Conservation (phyloP, 2,113 vertebrate species). For the Cyanoderma ruficeps region DNA sequence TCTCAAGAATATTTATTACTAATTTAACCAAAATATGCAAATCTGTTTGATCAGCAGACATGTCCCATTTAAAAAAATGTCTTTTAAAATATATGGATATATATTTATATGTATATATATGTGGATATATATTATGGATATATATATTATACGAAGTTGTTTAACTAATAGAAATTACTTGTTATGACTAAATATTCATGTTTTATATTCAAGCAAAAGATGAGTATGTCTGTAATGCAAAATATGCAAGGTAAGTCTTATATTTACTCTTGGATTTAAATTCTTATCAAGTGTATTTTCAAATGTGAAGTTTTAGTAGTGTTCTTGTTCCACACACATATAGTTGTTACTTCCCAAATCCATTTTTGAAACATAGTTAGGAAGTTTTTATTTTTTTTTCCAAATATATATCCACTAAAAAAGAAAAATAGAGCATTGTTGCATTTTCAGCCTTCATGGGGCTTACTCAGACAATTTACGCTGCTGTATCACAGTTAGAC, state of each 20-base stretch:
- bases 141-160: not conserved
- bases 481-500: not conserved
- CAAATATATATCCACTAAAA: not conserved
- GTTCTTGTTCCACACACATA: not conserved
- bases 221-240: not conserved
- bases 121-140: too few species aligned
- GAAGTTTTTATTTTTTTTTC: not conserved
- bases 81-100: not conserved
- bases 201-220: not conserved
- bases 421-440: not conserved
- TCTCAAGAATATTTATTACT: not conserved
- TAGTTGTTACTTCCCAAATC: not conserved
- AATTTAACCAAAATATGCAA: not conserved
- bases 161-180: not conserved
- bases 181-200: not conserved
- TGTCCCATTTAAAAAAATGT: not conserved
- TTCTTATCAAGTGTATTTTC: not conserved
- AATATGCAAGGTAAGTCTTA: not conserved
- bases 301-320: not conserved
- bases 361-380: not conserved
- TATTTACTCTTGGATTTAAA: not conserved
- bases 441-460: not conserved
- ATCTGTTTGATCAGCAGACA: not conserved
- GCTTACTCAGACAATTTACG: not conserved
- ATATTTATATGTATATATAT: too few species aligned